Evolutionary conservation across 1,140 invertebrate genomes (phyloP).

Genomic region (Pseudoatta argentina): DNA sequence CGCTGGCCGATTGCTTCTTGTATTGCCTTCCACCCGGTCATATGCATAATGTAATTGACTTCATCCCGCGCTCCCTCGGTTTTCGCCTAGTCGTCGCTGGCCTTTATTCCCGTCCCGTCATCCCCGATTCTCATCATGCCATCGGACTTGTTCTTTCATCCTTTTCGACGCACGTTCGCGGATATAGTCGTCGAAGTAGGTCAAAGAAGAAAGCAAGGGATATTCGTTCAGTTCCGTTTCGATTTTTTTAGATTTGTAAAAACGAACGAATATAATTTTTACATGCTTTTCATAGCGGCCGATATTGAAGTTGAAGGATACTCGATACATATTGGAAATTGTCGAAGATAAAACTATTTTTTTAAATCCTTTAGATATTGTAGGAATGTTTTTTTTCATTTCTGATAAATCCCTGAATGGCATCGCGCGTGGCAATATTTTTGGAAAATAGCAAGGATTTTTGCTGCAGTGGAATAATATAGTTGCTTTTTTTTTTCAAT

Average conservation of each 20-base stretch:
- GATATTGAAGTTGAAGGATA: background rate
- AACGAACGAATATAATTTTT: slow-evolving; percentile 29
- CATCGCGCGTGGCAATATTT: background rate
- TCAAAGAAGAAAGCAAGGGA: slow-evolving; percentile 24
- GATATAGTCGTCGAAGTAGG: background rate
- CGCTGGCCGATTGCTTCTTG: slow-evolving; percentile 78
- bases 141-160: slow-evolving; percentile 57
- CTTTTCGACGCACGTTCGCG: background rate
- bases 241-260: slow-evolving; percentile 3
- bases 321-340: slow-evolving; percentile 13
- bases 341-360: slow-evolving; percentile 39
- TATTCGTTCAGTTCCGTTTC: background rate
- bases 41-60: slow-evolving; percentile 84
- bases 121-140: slow-evolving; percentile 17
- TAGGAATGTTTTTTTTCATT: slow-evolving; percentile 13
- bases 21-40: slow-evolving; percentile 79
- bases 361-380: slow-evolving; percentile 19
- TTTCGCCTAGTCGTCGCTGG: slow-evolving; percentile 66
- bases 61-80: slow-evolving; percentile 73
- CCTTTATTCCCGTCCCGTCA: slow-evolving; percentile 51
- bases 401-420: background rate
- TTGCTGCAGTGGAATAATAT: slow-evolving; percentile 10
- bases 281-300: background rate
- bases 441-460: background rate
- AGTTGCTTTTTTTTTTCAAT: background rate